These are phyloP conservation scores for Orthosia incerta DNA, from an alignment of 2,888 invertebrate species.

Conservation along the genomic window DNA sequence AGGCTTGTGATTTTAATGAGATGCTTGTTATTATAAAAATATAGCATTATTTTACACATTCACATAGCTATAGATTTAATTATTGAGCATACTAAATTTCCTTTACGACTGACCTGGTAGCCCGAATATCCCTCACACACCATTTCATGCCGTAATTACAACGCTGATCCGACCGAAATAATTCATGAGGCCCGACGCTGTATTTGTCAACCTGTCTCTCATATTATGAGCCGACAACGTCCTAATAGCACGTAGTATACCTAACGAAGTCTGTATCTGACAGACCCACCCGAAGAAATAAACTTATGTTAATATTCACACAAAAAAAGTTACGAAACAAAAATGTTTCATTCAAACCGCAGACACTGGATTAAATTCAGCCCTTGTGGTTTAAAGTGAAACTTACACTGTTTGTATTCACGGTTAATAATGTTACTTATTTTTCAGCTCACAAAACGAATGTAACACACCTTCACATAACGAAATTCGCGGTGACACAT, in stretches of 20 bases:
- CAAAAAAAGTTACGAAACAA: slow-evolving; percentile 25
- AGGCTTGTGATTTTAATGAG: not conserved
- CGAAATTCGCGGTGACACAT: slow-evolving; percentile 31
- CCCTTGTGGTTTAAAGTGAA: slow-evolving; percentile 35
- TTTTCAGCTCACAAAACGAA: slow-evolving; percentile 46
- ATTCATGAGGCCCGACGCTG: slow-evolving; percentile 54
- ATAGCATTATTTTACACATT: not conserved
- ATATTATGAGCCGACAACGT: slow-evolving; percentile 29
- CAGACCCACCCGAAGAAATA: slow-evolving; percentile 25
- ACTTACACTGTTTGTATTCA: slow-evolving; percentile 33
- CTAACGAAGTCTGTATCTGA: slow-evolving; percentile 44
- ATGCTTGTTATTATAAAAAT: not conserved
- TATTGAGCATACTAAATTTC: slow-evolving; percentile 12
- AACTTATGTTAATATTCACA: slow-evolving; percentile 30
- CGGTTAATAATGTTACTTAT: slow-evolving; percentile 39
- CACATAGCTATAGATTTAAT: not conserved
- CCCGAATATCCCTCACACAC: slow-evolving; percentile 42
- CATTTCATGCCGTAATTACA: slow-evolving; percentile 50
- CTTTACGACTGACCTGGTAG: slow-evolving; percentile 11
- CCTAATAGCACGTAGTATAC: slow-evolving; percentile 38
- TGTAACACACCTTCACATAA: slow-evolving; percentile 36
- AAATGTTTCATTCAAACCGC: slow-evolving; percentile 31
- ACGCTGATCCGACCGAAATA: slow-evolving; percentile 51
- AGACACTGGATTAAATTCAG: slow-evolving; percentile 24
- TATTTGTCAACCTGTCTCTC: slow-evolving; percentile 55